Percentiles rank a stretch among this genome's conserved stretches.
phyloP scores from a whole-genome alignment of 2,113 vertebrate genomes.

The Brachyhypopomus occidentalis region DNA sequence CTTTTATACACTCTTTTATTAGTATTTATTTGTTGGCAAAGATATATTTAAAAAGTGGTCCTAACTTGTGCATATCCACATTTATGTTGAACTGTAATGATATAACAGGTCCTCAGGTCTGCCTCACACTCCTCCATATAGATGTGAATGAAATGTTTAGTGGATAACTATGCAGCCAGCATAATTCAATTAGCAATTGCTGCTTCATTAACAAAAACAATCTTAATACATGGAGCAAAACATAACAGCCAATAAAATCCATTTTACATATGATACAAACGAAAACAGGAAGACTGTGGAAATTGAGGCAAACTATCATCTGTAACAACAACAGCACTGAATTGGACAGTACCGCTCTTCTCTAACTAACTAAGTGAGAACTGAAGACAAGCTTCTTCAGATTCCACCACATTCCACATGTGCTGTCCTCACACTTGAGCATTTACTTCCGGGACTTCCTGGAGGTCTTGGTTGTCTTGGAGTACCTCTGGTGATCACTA shows the following conservation, averaged over 20 bases:
- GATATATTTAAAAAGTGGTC: constrained; percentile 14
- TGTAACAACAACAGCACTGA: neutral
- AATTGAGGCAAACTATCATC: neutral
- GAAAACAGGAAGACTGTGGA: constrained; percentile 6
- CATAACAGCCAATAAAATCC: neutral
- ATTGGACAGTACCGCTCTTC: neutral
- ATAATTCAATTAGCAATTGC: neutral
- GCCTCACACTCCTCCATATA: constrained; percentile 1
- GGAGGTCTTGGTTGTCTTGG: constrained; percentile 77
- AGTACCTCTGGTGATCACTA: constrained; percentile 89
- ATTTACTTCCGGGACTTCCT: constrained; percentile 73
- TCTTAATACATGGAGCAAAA: neutral
- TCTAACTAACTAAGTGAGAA: neutral
- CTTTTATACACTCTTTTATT: constrained; percentile 6
- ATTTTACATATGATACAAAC: neutral
- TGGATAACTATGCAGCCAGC: constrained; percentile 5
- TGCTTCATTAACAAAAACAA: neutral
- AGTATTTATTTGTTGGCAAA: constrained; percentile 3
- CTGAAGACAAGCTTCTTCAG: neutral
- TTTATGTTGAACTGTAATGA: constrained; percentile 3
- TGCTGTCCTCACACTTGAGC: neutral
- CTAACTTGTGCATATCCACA: constrained; percentile 5
- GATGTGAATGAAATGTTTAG: neutral
- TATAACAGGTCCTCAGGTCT: neutral
- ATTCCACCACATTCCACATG: neutral